Conservation (phyloP, 64 coral and sea anemone species). For the Stichodactyla mertensii region DNA sequence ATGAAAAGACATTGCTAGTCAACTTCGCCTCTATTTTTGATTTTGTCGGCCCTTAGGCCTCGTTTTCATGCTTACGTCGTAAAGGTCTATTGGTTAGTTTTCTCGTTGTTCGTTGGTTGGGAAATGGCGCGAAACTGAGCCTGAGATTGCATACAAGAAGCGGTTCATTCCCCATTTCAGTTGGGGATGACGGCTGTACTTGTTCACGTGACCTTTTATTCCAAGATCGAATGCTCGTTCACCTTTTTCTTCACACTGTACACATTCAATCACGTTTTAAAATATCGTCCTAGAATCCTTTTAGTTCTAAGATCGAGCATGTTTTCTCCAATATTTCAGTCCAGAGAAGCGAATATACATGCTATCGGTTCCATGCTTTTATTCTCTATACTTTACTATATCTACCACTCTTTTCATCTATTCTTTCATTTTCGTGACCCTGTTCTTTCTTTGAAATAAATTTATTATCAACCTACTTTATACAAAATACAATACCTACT, state of each 20-base stretch:
- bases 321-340: not conserved
- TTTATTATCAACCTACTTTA: conserved; percentile 19
- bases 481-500: conserved; percentile 25
- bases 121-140: too few relatives aligned
- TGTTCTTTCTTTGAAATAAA: conserved; percentile 26
- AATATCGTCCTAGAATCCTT: not conserved
- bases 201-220: not conserved
- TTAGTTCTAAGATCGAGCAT: not conserved
- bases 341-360: not conserved
- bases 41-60: too few relatives aligned
- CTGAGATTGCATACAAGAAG: too few relatives aligned
- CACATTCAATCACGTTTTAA: not conserved
- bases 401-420: not conserved
- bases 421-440: not conserved
- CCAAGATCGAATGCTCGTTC: not conserved
- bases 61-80: too few relatives aligned
- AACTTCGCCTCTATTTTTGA: too few relatives aligned
- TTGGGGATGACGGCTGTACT: too few relatives aligned
- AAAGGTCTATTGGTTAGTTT: too few relatives aligned
- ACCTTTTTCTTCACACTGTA: not conserved
- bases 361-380: not conserved
- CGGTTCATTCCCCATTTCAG: too few relatives aligned
- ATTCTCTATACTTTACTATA: not conserved
- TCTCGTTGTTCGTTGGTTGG: too few relatives aligned
- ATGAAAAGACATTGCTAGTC: too few relatives aligned